Conservation (phyloP, 2,888 invertebrate genomes). For the Strigamia maritima region DNA sequence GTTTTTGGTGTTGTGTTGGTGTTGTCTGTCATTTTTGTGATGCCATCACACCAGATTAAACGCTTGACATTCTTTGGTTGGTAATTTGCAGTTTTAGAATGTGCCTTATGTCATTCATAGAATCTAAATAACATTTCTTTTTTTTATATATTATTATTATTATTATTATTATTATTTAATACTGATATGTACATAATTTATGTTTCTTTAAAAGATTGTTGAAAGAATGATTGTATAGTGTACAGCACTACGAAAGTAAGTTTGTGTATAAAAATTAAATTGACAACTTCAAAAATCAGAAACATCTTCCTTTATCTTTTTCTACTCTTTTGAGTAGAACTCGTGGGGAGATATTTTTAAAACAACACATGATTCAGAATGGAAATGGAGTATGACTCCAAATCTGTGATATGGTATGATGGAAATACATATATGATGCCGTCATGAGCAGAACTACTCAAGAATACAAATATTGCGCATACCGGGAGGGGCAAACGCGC, state of each 20-base stretch:
- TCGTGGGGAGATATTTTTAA: too few species aligned
- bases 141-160: not conserved
- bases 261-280: not conserved
- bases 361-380: too few species aligned
- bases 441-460: too few species aligned
- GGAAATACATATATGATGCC: too few species aligned
- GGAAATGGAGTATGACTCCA: too few species aligned
- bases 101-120: not conserved
- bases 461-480: too few species aligned
- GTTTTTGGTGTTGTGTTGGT: not conserved
- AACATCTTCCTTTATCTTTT: too few species aligned
- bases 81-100: not conserved
- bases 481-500: too few species aligned
- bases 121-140: not conserved
- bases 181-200: not conserved
- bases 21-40: not conserved
- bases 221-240: not conserved
- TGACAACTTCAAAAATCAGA: not conserved
- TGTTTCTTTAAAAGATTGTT: not conserved
- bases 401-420: too few species aligned
- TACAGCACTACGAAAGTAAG: not conserved
- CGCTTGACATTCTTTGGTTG: not conserved
- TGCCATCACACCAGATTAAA: not conserved
- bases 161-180: too few species aligned
- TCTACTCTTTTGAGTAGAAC: too few species aligned